Evolutionary conservation across 2,797 vertebrate genomes (phyloP), one percentile per base, ranked within the genome.

Genomic region (Acrocephalus scirpaceus): DNA sequence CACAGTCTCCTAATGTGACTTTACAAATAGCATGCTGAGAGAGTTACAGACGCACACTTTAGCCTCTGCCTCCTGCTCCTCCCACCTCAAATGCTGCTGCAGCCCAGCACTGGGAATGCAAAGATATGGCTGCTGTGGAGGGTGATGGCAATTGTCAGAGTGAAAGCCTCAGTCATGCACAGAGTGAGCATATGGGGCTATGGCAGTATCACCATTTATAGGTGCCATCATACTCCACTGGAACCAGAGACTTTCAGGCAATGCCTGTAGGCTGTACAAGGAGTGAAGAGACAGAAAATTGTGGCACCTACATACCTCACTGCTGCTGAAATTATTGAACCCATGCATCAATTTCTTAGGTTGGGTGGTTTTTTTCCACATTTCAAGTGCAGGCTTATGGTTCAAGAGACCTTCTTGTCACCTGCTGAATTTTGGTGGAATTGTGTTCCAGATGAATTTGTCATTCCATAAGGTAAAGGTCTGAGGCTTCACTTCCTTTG

Each of bases 111-210:
- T 80, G 54, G 42, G 47, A 92, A 54, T 36, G 70, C 45, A 75
- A 83, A 84, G 1, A 2, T 3, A 16, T 17, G 0, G 0, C 38
- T 0, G 0, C 32, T 69, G 38, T 40, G 50, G 45, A 42, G 25
- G 50, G 18, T 17, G 22, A 70, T 5, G 7, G 50, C 32, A 50
- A 19, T 10, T 72, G 58, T n/a, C 54, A 29, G 53, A 64, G 21
- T 10, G 54, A 84, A 74, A 96, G 51, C 44, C 50, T 73, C 44
- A 17, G 27, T 9, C 1, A 0, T 3, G 13, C 21, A 44, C n/a
- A 70, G 64, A 44, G 54, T 53, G 38, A 66, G 23, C 8, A 7
- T 34, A 18, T 48, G 71, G 51, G 60, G 30, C 69, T 79, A 16
- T 1, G 3, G 34, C 60, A 88, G 62, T 6, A 1, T 40, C 60